These are phyloP conservation scores for Thunnus albacares DNA, from an alignment of 2,797 vertebrate genomes.

Conservation along the genomic window DNA sequence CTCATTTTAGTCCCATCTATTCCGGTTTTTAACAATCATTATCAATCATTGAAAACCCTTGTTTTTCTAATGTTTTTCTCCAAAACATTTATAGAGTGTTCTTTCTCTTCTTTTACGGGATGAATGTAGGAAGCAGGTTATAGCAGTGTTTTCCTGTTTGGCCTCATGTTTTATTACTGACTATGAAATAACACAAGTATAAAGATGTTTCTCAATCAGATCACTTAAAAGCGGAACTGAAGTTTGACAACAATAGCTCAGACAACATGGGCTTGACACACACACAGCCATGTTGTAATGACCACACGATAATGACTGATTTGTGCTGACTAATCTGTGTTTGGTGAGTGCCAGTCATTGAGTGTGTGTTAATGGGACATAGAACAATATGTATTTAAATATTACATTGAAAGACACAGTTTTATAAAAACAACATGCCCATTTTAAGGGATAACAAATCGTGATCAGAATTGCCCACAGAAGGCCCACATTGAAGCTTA, in stretches of 20 bases:
- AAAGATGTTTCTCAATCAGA: neutral
- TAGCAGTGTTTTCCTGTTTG: too few species aligned
- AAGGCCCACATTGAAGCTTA: too few species aligned
- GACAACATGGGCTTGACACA: neutral
- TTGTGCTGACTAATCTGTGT: slow-evolving; percentile 23
- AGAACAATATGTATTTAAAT: neutral
- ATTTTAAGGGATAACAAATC: too few species aligned
- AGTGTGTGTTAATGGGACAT: neutral
- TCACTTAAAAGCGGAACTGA: neutral
- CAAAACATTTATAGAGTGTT: too few species aligned
- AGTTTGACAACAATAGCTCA: neutral
- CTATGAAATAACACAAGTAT: too few species aligned
- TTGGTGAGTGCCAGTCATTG: slow-evolving; percentile 2
- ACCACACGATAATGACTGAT: slow-evolving; percentile 5
- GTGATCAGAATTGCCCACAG: too few species aligned
- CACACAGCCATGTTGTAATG: neutral
- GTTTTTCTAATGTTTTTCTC: neutral
- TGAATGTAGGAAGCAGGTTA: too few species aligned
- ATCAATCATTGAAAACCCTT: too few species aligned
- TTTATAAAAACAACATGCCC: too few species aligned
- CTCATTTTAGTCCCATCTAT: neutral
- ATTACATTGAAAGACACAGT: neutral
- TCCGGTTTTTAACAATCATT: neutral
- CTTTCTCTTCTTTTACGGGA: too few species aligned
- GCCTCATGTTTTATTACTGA: too few species aligned